Conservation (phyloP, 2,797 vertebrate genomes). For the Linurgus olivaceus region DNA sequence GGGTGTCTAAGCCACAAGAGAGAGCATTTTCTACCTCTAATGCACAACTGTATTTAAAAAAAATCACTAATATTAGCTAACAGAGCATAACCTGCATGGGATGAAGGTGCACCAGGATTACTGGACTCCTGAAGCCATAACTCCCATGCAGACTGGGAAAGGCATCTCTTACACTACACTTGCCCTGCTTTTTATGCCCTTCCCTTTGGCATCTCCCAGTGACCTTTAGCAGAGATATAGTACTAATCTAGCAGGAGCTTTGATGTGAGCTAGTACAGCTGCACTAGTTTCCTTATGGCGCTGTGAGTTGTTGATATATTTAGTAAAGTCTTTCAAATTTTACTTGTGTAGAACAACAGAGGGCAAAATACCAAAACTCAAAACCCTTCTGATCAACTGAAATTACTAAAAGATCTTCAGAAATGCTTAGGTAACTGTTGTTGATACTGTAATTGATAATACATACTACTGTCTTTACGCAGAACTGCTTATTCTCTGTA, state of each 20-base stretch:
- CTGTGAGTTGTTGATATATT: neutral
- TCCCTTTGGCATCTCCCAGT: neutral
- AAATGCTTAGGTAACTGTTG: neutral
- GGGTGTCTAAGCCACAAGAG: neutral
- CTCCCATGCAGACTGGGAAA: neutral
- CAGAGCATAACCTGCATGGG: neutral
- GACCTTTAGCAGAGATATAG: neutral
- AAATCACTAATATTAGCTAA: neutral
- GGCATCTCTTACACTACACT: neutral
- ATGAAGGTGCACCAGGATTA: neutral
- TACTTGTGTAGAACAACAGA: neutral
- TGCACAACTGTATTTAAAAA: neutral
- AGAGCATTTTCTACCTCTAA: neutral
- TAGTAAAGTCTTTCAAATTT: neutral
- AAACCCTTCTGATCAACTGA: neutral
- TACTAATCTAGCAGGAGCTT: neutral
- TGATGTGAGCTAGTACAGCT: neutral
- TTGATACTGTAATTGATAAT: neutral
- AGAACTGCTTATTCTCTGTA: neutral
- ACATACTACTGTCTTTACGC: neutral
- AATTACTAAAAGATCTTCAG: neutral
- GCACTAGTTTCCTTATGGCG: neutral
- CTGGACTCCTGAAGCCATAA: neutral
- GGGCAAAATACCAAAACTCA: neutral
- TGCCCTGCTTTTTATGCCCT: neutral